phyloP scores from a whole-genome alignment of 2,797 vertebrate species.

The Rousettus madagascariensis region DNA sequence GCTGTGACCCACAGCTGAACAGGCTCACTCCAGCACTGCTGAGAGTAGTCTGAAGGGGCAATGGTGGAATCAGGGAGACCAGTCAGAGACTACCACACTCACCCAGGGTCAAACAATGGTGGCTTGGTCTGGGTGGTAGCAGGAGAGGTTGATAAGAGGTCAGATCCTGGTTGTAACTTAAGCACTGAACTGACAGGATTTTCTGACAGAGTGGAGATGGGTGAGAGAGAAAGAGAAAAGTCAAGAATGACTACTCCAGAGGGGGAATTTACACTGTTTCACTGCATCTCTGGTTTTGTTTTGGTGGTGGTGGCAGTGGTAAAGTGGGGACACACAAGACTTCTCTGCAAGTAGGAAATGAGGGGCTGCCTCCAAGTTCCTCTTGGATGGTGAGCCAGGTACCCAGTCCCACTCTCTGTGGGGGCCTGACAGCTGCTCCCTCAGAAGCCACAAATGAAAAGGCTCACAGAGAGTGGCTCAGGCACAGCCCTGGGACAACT shows the following conservation, averaged over 20 bases:
- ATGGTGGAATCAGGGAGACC: neutral
- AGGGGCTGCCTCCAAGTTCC: neutral
- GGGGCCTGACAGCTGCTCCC: neutral
- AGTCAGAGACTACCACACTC: neutral
- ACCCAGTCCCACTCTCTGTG: fast-evolving
- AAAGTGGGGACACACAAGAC: neutral
- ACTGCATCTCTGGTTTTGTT: neutral
- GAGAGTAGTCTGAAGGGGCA: neutral
- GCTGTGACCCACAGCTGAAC: neutral
- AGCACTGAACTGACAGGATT: neutral
- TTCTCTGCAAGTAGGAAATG: neutral
- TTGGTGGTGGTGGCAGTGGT: neutral
- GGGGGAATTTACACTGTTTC: neutral
- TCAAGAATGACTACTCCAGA: neutral
- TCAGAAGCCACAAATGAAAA: neutral
- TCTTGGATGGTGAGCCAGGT: neutral
- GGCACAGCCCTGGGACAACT: neutral
- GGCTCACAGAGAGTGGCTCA: neutral
- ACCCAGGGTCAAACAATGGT: neutral
- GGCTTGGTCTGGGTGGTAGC: no score
- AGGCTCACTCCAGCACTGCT: neutral
- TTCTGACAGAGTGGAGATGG: neutral
- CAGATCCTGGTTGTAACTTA: neutral
- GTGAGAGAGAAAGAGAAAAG: neutral
- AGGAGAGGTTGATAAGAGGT: neutral